A percentile compares a stretch with the other conserved stretches of the same genome.
Conservation (phyloP, 1,140 invertebrate species). For the Heliconius nattereri region DNA sequence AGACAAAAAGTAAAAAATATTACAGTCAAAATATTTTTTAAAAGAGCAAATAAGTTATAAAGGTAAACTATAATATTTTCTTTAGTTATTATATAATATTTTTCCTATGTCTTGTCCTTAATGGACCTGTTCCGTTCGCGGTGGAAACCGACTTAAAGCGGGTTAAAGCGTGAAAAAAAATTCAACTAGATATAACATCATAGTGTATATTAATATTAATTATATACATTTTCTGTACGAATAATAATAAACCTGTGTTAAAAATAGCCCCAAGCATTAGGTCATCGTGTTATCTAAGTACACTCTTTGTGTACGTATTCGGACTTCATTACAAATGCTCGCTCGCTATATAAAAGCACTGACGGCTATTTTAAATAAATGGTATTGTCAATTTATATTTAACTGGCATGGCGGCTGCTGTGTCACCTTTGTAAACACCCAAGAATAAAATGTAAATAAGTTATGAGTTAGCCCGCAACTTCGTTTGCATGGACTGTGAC, state of each 20-base stretch:
- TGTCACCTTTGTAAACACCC: neutral
- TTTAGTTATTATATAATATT: too few species aligned
- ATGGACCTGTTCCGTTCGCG: too few species aligned
- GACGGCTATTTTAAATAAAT: neutral
- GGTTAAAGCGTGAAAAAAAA: too few species aligned
- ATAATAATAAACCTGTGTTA: neutral
- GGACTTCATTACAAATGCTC: neutral
- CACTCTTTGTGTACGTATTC: constrained; percentile 10
- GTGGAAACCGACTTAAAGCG: too few species aligned
- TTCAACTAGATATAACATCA: neutral
- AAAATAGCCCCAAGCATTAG: constrained; percentile 6
- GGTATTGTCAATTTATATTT: neutral
- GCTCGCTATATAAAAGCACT: neutral
- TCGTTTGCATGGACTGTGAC: too few species aligned
- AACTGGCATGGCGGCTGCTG: neutral
- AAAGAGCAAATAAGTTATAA: too few species aligned
- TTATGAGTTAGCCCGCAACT: too few species aligned
- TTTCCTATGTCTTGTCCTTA: too few species aligned
- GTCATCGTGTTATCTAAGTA: neutral
- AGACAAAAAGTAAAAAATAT: too few species aligned
- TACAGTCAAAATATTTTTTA: too few species aligned
- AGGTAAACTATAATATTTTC: too few species aligned
- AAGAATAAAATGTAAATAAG: neutral
- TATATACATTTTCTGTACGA: too few species aligned
- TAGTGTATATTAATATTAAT: neutral